phyloP scores from a whole-genome alignment of 2,797 vertebrate genomes.

The Enteromius radiatus region DNA sequence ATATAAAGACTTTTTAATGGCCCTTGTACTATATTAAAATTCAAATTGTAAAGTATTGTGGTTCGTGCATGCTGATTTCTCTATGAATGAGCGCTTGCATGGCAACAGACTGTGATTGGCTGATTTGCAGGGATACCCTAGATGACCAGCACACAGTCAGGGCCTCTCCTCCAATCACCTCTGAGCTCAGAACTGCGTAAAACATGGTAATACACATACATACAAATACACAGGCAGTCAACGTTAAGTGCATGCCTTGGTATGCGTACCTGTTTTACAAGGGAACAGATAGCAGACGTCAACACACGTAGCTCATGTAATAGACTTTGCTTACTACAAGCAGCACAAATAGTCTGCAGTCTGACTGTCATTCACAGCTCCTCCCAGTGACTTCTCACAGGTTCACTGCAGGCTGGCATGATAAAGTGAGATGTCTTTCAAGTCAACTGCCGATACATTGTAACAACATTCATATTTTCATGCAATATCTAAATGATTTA shows the following conservation, averaged over 20 bases:
- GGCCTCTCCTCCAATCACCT: constrained; percentile 69
- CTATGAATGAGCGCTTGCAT: constrained; percentile 64
- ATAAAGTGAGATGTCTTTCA: background rate
- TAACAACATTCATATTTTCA: background rate
- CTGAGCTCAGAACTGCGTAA: constrained; percentile 55
- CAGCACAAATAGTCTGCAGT: background rate
- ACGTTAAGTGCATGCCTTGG: constrained; percentile 39
- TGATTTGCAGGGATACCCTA: constrained; percentile 65
- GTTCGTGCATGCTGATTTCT: constrained; percentile 37
- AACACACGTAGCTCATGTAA: background rate
- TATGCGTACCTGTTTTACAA: constrained; percentile 4
- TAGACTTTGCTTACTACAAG: background rate
- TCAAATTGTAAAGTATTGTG: background rate
- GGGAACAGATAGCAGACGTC: background rate
- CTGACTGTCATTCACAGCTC: background rate
- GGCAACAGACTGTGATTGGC: constrained; percentile 75
- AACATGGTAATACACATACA: constrained; percentile 42
- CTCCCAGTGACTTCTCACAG: background rate
- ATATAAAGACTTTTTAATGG: background rate
- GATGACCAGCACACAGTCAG: constrained; percentile 59
- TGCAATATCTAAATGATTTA: background rate
- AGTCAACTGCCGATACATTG: background rate
- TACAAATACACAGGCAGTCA: background rate
- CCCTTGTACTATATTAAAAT: background rate
- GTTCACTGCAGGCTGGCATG: background rate